Conservation (phyloP, 2,888 invertebrate species). For the Apamea monoglypha region DNA sequence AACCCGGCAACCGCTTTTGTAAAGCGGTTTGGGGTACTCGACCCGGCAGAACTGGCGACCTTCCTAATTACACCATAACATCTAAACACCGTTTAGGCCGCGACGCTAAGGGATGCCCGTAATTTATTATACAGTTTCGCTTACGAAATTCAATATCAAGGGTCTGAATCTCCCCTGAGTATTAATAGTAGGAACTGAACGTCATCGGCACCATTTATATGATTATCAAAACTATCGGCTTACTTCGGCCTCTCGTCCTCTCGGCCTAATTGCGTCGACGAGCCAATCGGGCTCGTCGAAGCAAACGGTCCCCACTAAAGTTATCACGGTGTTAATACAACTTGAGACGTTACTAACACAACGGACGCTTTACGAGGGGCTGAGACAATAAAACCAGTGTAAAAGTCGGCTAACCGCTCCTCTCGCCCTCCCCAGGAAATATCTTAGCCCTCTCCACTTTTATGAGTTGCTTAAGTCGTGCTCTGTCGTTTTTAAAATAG, state of each 20-base stretch:
- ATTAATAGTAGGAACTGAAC: slow-evolving; percentile 78
- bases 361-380: slow-evolving; percentile 85
- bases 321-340: slow-evolving; percentile 87
- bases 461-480: slow-evolving; percentile 83
- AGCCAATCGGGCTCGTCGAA: slow-evolving; percentile 72
- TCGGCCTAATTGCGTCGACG: slow-evolving; percentile 80
- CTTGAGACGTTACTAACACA: slow-evolving; percentile 86
- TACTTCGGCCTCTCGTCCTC: slow-evolving; percentile 77
- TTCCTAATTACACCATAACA: slow-evolving; percentile 80
- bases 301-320: slow-evolving; percentile 76
- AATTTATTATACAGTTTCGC: slow-evolving; percentile 85
- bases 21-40: slow-evolving; percentile 67
- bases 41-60: slow-evolving; percentile 73
- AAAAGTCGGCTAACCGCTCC: slow-evolving; percentile 87
- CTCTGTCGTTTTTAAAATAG: slow-evolving; percentile 83
- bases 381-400: slow-evolving; percentile 88
- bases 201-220: slow-evolving; percentile 84
- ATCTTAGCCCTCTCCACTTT: slow-evolving; percentile 81
- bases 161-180: slow-evolving; percentile 76
- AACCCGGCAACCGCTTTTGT: slow-evolving; percentile 66
- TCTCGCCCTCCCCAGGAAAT: slow-evolving; percentile 78
- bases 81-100: slow-evolving; percentile 80
- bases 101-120: slow-evolving; percentile 77
- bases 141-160: slow-evolving; percentile 86
- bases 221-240: slow-evolving; percentile 85